phyloP scores from a whole-genome alignment of 2,797 vertebrate species.

The Parotocinclus haroldoi region DNA sequence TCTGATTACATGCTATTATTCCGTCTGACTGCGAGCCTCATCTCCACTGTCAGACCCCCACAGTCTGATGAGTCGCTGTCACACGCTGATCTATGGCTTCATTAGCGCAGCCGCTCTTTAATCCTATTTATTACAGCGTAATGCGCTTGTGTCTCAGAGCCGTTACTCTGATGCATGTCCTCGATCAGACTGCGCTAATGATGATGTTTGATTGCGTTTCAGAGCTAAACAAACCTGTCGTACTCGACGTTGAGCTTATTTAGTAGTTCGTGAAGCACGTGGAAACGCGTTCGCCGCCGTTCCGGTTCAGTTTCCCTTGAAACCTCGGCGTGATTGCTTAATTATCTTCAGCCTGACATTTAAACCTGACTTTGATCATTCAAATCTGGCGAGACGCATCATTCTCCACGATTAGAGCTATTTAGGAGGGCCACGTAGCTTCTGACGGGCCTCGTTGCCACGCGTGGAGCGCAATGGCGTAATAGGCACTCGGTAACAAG shows the following conservation, averaged over 20 bases:
- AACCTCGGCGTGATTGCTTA: not conserved
- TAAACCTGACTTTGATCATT: conserved; percentile 4
- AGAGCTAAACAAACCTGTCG: conserved; percentile 29
- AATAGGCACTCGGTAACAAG: conserved; percentile 49
- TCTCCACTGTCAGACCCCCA: conserved; percentile 58
- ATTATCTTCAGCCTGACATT: conserved; percentile 8
- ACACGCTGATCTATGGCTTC: conserved; percentile 55
- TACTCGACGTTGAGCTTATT: conserved; percentile 29
- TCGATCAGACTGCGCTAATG: conserved; percentile 36
- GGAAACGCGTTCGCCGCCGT: not conserved
- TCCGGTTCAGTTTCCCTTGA: not conserved
- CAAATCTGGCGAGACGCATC: conserved; percentile 18
- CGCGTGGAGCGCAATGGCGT: conserved; percentile 23
- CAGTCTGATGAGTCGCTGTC: conserved; percentile 53
- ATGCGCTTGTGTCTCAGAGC: conserved; percentile 29
- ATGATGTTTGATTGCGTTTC: conserved; percentile 40
- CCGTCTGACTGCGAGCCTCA: conserved; percentile 11
- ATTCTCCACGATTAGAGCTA: conserved; percentile 35
- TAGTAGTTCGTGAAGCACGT: not conserved
- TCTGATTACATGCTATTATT: conserved; percentile 62
- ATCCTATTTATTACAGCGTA: conserved; percentile 49
- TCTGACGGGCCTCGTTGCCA: conserved; percentile 29
- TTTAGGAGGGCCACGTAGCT: conserved; percentile 35
- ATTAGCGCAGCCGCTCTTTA: conserved; percentile 66
- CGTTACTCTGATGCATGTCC: conserved; percentile 29